Evolutionary conservation across 2,113 vertebrate genomes (phyloP).

Genomic region (Oreochromis tanganicae): DNA sequence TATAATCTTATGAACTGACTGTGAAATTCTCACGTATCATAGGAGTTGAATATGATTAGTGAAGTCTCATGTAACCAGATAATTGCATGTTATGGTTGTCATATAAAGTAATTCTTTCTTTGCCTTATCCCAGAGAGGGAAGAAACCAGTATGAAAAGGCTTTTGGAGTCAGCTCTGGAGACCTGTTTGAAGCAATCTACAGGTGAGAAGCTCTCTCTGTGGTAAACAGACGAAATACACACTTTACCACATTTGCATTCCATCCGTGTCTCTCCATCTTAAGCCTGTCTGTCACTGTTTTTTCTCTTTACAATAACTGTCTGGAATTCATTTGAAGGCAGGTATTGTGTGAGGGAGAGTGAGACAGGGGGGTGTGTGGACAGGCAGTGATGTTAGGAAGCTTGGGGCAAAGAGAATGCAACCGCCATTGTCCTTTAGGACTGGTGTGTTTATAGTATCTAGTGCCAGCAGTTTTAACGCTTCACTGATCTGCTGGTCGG

Average conservation of each 20-base stretch:
- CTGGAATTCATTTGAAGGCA: constrained; percentile 28
- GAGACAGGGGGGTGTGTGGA: background rate
- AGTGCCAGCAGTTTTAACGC: constrained; percentile 39
- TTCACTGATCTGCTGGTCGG: constrained; percentile 42
- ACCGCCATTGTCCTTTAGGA: constrained; percentile 45
- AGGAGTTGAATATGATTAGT: background rate
- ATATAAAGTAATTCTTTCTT: background rate
- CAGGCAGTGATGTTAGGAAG: constrained; percentile 28
- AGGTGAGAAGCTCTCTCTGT: constrained; percentile 70
- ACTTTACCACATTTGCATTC: constrained; percentile 27
- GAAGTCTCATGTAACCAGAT: background rate
- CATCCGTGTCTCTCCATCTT: constrained; percentile 1
- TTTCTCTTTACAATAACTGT: background rate
- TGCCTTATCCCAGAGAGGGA: constrained; percentile 73
- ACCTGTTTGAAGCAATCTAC: constrained; percentile 85
- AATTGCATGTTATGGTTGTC: background rate
- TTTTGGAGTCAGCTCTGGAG: constrained; percentile 73
- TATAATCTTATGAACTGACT: background rate
- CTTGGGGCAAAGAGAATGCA: background rate
- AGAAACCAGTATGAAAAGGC: constrained; percentile 79
- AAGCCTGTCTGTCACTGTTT: background rate
- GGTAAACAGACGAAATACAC: background rate
- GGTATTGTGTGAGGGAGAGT: background rate
- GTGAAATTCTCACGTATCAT: fast-evolving
- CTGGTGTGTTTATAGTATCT: constrained; percentile 22